Conservation (phyloP, 2,113 vertebrate species). For the Cyrtonyx montezumae region DNA sequence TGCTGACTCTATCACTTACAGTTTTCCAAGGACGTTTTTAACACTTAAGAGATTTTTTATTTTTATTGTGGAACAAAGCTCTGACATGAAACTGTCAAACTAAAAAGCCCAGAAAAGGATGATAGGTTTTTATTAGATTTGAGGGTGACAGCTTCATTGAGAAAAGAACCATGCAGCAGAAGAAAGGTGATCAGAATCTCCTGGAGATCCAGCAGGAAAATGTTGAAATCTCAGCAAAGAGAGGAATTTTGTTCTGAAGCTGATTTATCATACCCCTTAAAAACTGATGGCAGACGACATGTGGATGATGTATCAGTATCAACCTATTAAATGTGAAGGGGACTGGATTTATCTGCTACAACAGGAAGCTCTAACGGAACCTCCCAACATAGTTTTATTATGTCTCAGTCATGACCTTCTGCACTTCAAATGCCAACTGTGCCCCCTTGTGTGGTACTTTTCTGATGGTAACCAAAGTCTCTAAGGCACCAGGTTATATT, state of each 20-base stretch:
- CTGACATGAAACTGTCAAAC: not conserved
- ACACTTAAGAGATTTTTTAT: conserved; percentile 33
- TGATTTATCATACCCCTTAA: not conserved
- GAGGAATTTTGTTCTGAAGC: not conserved
- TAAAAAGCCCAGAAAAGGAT: conserved; percentile 33
- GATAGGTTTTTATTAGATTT: conserved; percentile 37
- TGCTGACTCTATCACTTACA: conserved; percentile 32
- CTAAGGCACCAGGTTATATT: not conserved
- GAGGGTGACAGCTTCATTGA: not conserved
- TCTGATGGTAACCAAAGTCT: not conserved
- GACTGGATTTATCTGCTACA: not conserved
- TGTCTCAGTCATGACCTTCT: not conserved
- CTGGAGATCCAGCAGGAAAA: conserved; percentile 24
- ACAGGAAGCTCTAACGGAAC: conserved; percentile 1
- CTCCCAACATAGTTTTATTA: not conserved
- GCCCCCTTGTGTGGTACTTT: not conserved
- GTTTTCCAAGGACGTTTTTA: conserved; percentile 58
- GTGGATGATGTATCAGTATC: not conserved
- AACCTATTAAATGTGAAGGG: not conserved
- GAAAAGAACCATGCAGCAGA: not conserved
- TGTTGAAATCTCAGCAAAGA: not conserved
- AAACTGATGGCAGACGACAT: not conserved
- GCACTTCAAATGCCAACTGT: conserved; percentile 15
- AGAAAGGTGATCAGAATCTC: not conserved
- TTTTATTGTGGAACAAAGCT: conserved; percentile 58